These are phyloP conservation scores for Condylura cristata DNA, from an alignment of 2,113 vertebrate genomes.

Conservation along the genomic window DNA sequence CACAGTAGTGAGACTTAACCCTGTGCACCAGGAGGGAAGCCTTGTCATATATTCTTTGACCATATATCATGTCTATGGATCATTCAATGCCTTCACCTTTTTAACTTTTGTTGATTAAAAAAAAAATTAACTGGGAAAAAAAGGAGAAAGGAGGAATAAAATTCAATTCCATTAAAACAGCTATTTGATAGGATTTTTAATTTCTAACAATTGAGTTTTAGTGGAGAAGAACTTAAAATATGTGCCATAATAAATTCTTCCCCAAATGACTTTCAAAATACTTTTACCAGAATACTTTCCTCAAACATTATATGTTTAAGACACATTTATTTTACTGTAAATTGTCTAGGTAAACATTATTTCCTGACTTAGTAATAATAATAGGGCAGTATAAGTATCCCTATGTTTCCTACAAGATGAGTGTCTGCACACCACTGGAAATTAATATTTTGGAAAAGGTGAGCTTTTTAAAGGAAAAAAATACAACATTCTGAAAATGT, in stretches of 20 bases:
- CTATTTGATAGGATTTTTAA: not conserved
- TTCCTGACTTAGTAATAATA: not conserved
- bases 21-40: no score
- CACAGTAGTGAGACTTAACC: no score
- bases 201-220: not conserved
- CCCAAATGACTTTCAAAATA: not conserved
- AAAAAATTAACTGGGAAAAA: slow-evolving; percentile 7
- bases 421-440: not conserved
- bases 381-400: not conserved
- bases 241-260: not conserved
- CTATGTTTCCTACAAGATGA: not conserved
- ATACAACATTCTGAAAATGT: not conserved
- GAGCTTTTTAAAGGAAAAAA: not conserved
- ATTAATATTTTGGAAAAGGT: not conserved
- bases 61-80: not conserved
- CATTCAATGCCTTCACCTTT: not conserved
- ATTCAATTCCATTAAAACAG: not conserved
- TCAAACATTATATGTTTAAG: not conserved
- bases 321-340: not conserved
- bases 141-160: not conserved
- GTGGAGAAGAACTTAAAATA: not conserved
- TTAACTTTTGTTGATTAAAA: not conserved
- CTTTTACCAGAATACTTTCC: not conserved
- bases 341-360: not conserved
- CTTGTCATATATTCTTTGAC: not conserved